phyloP scores from a whole-genome alignment of 2,888 invertebrate species.

The Formica aserva region DNA sequence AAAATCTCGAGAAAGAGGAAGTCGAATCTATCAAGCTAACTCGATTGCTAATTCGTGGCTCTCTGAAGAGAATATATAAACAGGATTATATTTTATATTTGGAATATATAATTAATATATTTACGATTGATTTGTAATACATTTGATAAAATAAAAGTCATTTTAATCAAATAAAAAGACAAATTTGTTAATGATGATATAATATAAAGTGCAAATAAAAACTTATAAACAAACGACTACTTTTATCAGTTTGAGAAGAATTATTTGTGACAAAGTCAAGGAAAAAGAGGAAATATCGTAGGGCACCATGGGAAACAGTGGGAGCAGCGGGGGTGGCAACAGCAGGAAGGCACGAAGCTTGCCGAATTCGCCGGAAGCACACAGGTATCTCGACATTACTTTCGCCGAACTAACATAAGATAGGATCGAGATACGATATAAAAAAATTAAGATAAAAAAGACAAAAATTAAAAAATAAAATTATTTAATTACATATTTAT shows the following conservation, averaged over 20 bases:
- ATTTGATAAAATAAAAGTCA: constrained; percentile 2
- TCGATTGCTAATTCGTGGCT: constrained; percentile 21
- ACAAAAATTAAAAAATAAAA: not conserved
- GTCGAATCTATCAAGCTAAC: constrained; percentile 4
- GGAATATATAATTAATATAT: constrained; percentile 29
- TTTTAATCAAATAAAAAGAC: not conserved
- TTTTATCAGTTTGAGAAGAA: not conserved
- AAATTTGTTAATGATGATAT: not conserved
- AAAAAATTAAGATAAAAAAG: not conserved
- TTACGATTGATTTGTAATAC: not conserved
- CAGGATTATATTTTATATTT: constrained; percentile 6
- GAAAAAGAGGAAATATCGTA: constrained; percentile 7
- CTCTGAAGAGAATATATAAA: constrained; percentile 13
- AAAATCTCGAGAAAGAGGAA: constrained; percentile 12
- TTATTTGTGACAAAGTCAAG: constrained; percentile 16
- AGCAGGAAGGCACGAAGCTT: constrained; percentile 90
- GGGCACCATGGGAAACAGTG: constrained; percentile 81
- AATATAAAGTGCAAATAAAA: not conserved
- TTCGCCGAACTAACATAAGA: not conserved
- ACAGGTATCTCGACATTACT: constrained; percentile 87
- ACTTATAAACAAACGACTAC: not conserved
- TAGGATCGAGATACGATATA: too few relatives aligned
- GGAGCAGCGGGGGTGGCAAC: constrained; percentile 85
- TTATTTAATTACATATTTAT: not conserved
- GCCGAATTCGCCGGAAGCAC: constrained; percentile 92